Conservation (phyloP, 92 coral and sea anemone genomes). For the Phymanthus crucifer region DNA sequence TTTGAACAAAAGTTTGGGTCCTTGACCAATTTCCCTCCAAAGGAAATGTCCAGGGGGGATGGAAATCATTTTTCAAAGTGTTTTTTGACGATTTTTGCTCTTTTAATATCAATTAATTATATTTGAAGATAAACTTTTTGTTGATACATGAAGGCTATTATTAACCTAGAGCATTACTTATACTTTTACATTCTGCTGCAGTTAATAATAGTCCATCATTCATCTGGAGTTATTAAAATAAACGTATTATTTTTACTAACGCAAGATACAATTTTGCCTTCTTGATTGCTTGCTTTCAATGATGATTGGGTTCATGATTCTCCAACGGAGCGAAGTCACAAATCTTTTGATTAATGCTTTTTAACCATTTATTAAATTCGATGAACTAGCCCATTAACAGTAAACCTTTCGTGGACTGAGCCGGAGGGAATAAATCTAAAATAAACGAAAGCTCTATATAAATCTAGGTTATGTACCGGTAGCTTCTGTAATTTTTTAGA, state of each 20-base stretch:
- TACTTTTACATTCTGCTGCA: background rate
- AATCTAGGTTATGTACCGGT: no score
- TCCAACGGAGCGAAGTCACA: no score
- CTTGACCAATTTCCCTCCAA: background rate
- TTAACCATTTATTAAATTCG: no score
- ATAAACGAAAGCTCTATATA: no score
- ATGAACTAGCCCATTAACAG: no score
- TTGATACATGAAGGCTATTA: background rate
- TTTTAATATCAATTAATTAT: background rate
- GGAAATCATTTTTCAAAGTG: background rate
- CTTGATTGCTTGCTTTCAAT: background rate
- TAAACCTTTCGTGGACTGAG: no score
- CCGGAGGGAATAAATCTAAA: no score
- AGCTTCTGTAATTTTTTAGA: no score
- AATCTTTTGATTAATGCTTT: no score
- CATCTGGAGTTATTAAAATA: background rate
- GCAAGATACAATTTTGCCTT: background rate
- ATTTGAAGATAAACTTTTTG: background rate
- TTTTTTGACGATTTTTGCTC: conserved; percentile 2
- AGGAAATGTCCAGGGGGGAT: conserved; percentile 1
- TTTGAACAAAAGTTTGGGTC: no score
- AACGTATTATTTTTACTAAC: conserved; percentile 3
- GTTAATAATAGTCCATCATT: background rate
- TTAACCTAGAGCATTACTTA: background rate
- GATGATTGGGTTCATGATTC: no score